Base-by-base conservation (phyloP, 2,113 vertebrate species). In the Otis tarda region DNA sequence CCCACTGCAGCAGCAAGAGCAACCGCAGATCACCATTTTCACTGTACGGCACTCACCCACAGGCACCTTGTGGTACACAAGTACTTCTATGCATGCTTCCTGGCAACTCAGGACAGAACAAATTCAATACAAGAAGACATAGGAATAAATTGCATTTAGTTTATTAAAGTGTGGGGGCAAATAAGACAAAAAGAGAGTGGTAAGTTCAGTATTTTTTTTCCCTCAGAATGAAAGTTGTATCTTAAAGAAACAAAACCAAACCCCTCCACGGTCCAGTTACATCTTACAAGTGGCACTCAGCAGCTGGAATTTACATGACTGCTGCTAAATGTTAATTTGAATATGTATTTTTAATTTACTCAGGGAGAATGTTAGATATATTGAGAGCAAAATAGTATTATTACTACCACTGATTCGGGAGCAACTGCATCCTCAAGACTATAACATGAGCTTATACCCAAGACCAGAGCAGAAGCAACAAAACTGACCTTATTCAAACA, bases 61-160 rank as follows among this genome's bases (percentile, higher is more conserved):
- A 87, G 69, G 35, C 21, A 49, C 37, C 33, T 64, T 16, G 41
- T 43, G 41, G 41, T 43, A 43, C 41, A 43, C 41, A 43, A 43
- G 41, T 43, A 43, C 41, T 43, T 60, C 73, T 39, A 33, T 1
- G 0, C 14, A 37, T 0, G 1, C 71, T 52, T 73, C 22, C 50
- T 65, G 50, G 65, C 53, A 89, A 60, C 52, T 75, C 43, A 52
- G 39, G 30, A 82, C 24, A 60, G 33, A 82, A 77, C 4, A 65
- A 50, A 81, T 31, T 9, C 1, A 3, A 30, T 55, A 78, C 0
- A 0, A 91, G 56, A 85, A 41, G 21, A 25, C 49, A 45, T 0
- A 55, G 27, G 10, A 70, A 68, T 60, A 71, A 8, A 10, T 6
- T 78, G 18, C 33, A 75, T 59, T 89, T 60, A 50, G 39, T 63